Evolutionary conservation across 1,140 invertebrate species (phyloP).

Genomic region (Artemia franciscana): DNA sequence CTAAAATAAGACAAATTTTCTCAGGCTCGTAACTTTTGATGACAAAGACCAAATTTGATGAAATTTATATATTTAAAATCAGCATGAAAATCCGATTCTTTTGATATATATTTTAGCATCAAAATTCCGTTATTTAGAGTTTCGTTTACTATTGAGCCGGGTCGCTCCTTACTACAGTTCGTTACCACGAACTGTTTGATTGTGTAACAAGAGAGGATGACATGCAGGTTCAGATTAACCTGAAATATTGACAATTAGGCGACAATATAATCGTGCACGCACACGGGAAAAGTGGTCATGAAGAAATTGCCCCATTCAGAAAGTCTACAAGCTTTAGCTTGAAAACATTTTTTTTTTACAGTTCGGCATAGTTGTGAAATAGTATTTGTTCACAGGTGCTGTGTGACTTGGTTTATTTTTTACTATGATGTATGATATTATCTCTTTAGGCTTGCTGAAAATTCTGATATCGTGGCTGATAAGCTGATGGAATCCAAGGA

Average conservation of each 20-base stretch:
- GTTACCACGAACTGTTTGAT: no score
- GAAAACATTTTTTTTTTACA: background rate
- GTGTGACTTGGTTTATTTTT: background rate
- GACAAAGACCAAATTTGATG: no score
- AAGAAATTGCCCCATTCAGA: background rate
- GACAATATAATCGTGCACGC: background rate
- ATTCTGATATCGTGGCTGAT: slow-evolving; percentile 24
- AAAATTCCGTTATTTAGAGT: no score
- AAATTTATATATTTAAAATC: no score
- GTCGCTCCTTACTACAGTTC: no score
- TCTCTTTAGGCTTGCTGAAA: slow-evolving; percentile 20
- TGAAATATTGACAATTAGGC: background rate
- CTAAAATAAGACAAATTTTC: no score
- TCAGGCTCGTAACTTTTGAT: no score
- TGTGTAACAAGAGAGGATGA: no score
- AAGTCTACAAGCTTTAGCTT: background rate
- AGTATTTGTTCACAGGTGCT: background rate
- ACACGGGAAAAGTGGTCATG: background rate
- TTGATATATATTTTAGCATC: no score
- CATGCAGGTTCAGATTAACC: background rate
- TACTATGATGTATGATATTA: slow-evolving; percentile 7
- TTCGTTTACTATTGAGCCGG: no score
- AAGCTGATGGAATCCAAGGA: slow-evolving; percentile 24
- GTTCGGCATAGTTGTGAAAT: background rate
- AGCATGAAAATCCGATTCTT: no score